Conservation (phyloP, 30 jellyfish, hydroid and myxozoan genomes). For the Clytia hemisphaerica region DNA sequence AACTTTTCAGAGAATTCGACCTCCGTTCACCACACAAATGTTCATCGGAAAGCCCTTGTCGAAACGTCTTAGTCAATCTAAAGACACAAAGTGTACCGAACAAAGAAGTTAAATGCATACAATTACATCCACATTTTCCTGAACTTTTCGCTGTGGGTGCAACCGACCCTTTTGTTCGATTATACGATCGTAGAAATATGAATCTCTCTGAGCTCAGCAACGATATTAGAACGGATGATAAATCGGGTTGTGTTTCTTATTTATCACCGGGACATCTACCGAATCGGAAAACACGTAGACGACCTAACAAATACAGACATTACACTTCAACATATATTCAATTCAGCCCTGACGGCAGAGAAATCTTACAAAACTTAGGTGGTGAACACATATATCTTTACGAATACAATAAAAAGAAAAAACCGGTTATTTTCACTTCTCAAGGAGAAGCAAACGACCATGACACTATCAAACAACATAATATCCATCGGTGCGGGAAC, state of each 20-base stretch:
- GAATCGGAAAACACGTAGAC: slow-evolving; percentile 64
- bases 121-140: slow-evolving; percentile 76
- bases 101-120: slow-evolving; percentile 89
- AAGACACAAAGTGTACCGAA: slow-evolving; percentile 52
- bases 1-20: slow-evolving; percentile 70
- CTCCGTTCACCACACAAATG: slow-evolving; percentile 73
- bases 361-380: slow-evolving; percentile 68
- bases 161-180: slow-evolving; percentile 83
- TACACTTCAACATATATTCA: slow-evolving; percentile 63
- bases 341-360: slow-evolving; percentile 92
- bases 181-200: slow-evolving; percentile 90
- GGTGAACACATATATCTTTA: slow-evolving; percentile 91
- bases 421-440: background rate
- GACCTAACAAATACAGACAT: slow-evolving; percentile 55
- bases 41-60: slow-evolving; percentile 45
- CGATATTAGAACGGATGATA: slow-evolving; percentile 52
- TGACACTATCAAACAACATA: background rate
- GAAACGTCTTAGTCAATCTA: slow-evolving; percentile 62
- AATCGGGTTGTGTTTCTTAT: slow-evolving; percentile 76
- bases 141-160: slow-evolving; percentile 95
- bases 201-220: slow-evolving; percentile 28
- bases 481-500: background rate
- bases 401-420: slow-evolving; percentile 12
- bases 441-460: background rate
- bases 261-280: slow-evolving; percentile 96